These are phyloP conservation scores for Anableps anableps DNA, from an alignment of 2,797 vertebrate species.

Conservation along the genomic window DNA sequence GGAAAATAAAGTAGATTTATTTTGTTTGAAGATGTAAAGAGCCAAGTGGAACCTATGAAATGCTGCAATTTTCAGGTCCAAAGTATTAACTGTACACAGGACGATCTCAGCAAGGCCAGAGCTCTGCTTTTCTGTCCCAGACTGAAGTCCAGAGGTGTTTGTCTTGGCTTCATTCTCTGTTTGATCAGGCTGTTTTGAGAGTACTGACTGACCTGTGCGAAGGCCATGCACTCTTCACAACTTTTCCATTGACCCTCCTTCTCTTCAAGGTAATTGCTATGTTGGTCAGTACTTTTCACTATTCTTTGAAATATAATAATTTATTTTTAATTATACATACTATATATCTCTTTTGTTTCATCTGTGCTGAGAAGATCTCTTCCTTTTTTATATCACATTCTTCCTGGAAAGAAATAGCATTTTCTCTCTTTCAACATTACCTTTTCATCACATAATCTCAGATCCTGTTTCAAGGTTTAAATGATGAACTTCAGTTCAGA, in stretches of 20 bases:
- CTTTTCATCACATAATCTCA: not conserved
- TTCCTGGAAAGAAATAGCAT: not conserved
- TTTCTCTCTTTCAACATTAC: not conserved
- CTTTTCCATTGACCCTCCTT: conserved; percentile 1
- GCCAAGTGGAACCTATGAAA: conserved; percentile 5
- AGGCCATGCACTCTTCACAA: conserved; percentile 47
- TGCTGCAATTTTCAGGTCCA: conserved; percentile 23
- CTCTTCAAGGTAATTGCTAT: not conserved
- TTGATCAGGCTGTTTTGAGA: conserved; percentile 80
- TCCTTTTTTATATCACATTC: not conserved
- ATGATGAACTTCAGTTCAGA: not conserved
- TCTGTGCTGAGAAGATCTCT: not conserved
- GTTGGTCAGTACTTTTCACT: conserved; percentile 1
- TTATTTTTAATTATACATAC: not conserved
- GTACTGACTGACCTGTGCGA: conserved; percentile 63
- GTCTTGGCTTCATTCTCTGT: conserved; percentile 74
- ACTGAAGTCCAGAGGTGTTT: conserved; percentile 79
- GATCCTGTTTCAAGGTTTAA: not conserved
- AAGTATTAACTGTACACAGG: conserved; percentile 49
- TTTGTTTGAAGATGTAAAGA: not conserved
- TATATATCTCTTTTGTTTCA: not conserved
- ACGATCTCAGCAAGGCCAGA: conserved; percentile 48
- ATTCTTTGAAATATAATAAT: conserved; percentile 6
- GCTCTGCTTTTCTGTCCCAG: conserved; percentile 63
- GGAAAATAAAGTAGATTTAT: not conserved